Base-by-base conservation (phyloP, 2,888 invertebrate species). In the Prosopocoilus inquinatus region DNA sequence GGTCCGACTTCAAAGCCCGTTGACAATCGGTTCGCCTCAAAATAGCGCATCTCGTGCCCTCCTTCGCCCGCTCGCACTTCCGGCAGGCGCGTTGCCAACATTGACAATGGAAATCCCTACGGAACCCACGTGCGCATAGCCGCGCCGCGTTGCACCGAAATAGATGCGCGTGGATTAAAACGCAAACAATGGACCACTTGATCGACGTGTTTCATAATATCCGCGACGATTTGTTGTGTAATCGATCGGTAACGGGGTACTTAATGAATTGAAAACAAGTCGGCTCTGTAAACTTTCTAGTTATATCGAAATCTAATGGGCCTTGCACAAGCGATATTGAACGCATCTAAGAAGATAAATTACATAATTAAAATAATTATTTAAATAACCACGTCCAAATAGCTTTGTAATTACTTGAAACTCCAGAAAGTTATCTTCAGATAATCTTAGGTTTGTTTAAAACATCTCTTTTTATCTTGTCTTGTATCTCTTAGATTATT, bases 51-150 rank as follows among this genome's bases (percentile, higher is more conserved):
- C 43, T 47, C 53, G 53, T 33, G 39, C 34, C 47, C 44, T 44
- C 50, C 50, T 48, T 33, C 13, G 48, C 39, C 45, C 33, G 41
- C 20, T 41, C 39, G 57, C 60, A 67, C 71, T 74, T 75, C 73
- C 73, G 72, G 73, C 69, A 71, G 74, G 74, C 74, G 65, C 70
- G 61, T 62, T 75, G 76, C 76, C 76, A 76, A 74, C 72, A 70
- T 66, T 71, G 73, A 75, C 75, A 75, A 76, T 75, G 74, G 75
- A 74, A 67, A 75, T 74, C 72, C 72, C 73, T 70, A 67, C 67
- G 65, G 62, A 63, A 61, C 56, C 56, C 57, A 57, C 57, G 57
- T 57, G 57, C 62, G 64, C 59, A 28, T 28, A 28, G 20, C 20
- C 20, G 59, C 59, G 65, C 60, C 69, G 20, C 20, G 3, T 28